A percentile compares a stretch with the other conserved stretches of the same genome.
Evolutionary conservation across 2,797 vertebrate genomes (phyloP).

Genomic region (Pelochelys cantorii): DNA sequence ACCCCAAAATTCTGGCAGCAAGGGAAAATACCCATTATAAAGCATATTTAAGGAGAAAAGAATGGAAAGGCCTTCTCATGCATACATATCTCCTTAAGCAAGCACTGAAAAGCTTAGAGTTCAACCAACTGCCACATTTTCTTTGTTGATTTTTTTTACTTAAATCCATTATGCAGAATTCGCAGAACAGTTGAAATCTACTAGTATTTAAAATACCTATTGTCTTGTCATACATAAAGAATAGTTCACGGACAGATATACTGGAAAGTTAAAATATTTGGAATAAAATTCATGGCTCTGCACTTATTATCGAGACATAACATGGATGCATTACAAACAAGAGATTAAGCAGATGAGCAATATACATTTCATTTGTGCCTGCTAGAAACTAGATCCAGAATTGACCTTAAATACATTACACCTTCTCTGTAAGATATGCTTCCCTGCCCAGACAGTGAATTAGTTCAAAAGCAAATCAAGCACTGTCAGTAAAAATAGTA

Average conservation of each 20-base stretch:
- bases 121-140: not conserved
- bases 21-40: not conserved
- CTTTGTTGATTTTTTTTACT: not conserved
- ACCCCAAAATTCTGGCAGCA: not conserved
- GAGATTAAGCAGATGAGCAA: not conserved
- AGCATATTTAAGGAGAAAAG: not conserved
- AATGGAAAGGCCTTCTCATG: not conserved
- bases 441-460: not conserved
- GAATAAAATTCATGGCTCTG: not conserved
- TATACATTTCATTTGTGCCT: slow-evolving; percentile 10
- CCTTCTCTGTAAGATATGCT: not conserved
- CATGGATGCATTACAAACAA: not conserved
- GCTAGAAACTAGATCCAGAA: not conserved
- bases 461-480: not conserved
- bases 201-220: not conserved
- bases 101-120: not conserved
- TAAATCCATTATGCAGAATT: not conserved
- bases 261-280: not conserved
- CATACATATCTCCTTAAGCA: not conserved
- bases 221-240: not conserved
- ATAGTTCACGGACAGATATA: not conserved
- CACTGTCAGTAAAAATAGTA: not conserved
- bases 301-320: not conserved
- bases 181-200: not conserved
- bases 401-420: not conserved